phyloP scores from a whole-genome alignment of 2,113 vertebrate species.

The Grus americana region DNA sequence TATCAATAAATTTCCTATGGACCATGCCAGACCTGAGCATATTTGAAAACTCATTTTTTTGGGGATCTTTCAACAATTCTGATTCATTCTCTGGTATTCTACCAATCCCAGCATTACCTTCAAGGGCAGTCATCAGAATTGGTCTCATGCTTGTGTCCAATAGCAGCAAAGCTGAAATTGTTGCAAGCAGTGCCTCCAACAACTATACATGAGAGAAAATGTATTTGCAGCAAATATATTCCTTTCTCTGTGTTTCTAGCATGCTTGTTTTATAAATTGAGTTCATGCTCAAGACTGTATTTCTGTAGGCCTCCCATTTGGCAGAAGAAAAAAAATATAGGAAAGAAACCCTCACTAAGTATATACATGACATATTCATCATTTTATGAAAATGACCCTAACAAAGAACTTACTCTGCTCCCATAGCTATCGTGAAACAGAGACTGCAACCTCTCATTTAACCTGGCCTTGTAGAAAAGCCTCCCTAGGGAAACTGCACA shows the following conservation, averaged over 20 bases:
- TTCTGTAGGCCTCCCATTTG: not conserved
- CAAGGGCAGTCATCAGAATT: not conserved
- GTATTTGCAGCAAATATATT: not conserved
- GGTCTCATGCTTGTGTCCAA: not conserved
- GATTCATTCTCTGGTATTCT: not conserved
- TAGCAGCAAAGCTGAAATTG: not conserved
- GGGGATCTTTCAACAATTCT: not conserved
- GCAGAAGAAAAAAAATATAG: not conserved
- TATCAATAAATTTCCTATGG: not conserved
- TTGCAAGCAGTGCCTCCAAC: not conserved
- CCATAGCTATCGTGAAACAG: not conserved
- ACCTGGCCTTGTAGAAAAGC: not conserved
- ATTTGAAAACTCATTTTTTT: too few species aligned
- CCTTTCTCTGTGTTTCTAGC: not conserved
- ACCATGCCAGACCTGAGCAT: not conserved
- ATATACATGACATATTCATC: not conserved
- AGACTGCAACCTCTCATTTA: not conserved
- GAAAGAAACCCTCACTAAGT: rapidly evolving
- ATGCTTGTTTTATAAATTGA: not conserved
- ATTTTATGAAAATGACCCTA: not conserved
- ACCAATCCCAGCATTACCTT: not conserved
- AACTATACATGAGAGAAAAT: not conserved
- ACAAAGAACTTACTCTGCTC: not conserved
- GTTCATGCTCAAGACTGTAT: not conserved
- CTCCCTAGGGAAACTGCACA: not conserved